These are phyloP conservation scores for Andrena hattorfiana DNA, from an alignment of 2,888 invertebrate genomes.

Conservation along the genomic window DNA sequence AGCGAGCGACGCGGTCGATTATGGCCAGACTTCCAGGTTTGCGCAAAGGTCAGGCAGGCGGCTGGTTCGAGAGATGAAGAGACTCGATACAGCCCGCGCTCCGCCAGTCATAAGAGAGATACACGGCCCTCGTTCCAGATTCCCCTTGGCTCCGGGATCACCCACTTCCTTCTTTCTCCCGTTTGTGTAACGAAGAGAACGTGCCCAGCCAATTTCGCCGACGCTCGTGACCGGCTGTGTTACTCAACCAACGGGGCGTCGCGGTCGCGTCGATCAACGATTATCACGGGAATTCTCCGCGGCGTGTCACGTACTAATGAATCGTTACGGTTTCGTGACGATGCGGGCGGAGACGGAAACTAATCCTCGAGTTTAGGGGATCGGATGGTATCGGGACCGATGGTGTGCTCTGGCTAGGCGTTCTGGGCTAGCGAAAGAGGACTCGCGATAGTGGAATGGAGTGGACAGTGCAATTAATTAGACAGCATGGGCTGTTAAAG, in stretches of 20 bases:
- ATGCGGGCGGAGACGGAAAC: background rate
- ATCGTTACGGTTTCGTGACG: background rate
- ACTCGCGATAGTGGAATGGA: background rate
- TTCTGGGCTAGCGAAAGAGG: background rate
- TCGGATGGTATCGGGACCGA: background rate
- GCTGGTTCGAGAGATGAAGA: slow-evolving; percentile 28
- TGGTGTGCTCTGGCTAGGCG: background rate
- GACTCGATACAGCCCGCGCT: slow-evolving; percentile 34
- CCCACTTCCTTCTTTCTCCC: slow-evolving; percentile 61
- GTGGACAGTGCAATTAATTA: slow-evolving; percentile 22
- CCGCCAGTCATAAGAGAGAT: slow-evolving; percentile 27
- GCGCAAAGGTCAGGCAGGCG: slow-evolving; percentile 46
- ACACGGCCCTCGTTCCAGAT: slow-evolving; percentile 67
- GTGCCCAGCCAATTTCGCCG: slow-evolving; percentile 24
- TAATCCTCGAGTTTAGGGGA: background rate
- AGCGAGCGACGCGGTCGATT: slow-evolving; percentile 24
- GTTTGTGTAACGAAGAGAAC: slow-evolving; percentile 22
- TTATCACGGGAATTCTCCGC: slow-evolving; percentile 38
- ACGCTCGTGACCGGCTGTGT: slow-evolving; percentile 49
- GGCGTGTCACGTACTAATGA: background rate
- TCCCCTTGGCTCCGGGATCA: slow-evolving; percentile 53
- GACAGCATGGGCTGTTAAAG: slow-evolving; percentile 5
- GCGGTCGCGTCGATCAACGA: slow-evolving; percentile 45
- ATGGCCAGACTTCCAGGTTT: slow-evolving; percentile 45
- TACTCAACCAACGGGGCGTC: slow-evolving; percentile 44